A percentile compares a stretch with the other conserved stretches of the same genome.
Conservation (phyloP, 2,797 vertebrate genomes). For the Acanthiza pusilla region DNA sequence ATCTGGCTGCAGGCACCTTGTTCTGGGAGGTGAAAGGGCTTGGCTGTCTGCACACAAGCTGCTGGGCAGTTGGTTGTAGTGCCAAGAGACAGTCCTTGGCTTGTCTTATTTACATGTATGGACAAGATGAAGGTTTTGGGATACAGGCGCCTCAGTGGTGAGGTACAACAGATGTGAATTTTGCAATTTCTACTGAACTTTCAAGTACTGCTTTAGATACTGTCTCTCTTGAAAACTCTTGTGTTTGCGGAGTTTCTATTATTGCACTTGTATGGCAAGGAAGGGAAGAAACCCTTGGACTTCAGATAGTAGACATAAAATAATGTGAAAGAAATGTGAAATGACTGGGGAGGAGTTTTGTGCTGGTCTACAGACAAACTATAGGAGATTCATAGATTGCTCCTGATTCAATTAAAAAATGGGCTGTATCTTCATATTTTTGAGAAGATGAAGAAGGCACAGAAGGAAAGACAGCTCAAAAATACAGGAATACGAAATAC, state of each 20-base stretch:
- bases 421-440: background rate
- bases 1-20: conserved; percentile 19
- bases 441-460: background rate
- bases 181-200: background rate
- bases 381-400: background rate
- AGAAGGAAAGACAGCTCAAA: background rate
- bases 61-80: background rate
- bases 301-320: background rate
- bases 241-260: background rate
- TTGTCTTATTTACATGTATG: conserved; percentile 4
- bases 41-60: background rate
- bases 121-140: conserved; percentile 7
- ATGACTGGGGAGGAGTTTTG: background rate
- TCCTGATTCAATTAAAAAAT: background rate
- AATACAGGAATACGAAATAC: background rate
- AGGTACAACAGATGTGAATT: background rate
- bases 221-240: background rate
- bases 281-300: background rate
- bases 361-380: background rate
- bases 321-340: background rate
- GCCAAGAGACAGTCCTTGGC: background rate
- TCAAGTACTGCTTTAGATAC: background rate
- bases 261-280: background rate
- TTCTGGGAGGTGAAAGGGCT: conserved; percentile 38
- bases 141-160: background rate